These are phyloP conservation scores for Sycophaga agraensis DNA, from an alignment of 1,140 invertebrate species.

Conservation along the genomic window DNA sequence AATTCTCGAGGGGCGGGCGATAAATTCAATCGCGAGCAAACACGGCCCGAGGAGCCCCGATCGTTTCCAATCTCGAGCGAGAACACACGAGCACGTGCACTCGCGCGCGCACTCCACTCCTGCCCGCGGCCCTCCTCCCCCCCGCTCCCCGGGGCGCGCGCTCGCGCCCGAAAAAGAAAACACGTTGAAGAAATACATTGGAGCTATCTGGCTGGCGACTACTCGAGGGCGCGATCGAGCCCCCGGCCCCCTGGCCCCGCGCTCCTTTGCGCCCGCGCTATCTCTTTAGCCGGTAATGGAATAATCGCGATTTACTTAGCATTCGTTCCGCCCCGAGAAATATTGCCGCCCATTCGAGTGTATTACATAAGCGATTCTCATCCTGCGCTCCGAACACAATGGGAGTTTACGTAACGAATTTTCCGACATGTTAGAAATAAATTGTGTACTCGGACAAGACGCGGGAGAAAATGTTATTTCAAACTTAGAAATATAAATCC, in stretches of 20 bases:
- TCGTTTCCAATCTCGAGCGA: constrained; percentile 19
- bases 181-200: not conserved
- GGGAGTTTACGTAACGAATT: too few relatives aligned
- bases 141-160: too few relatives aligned
- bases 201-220: not conserved
- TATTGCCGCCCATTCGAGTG: too few relatives aligned
- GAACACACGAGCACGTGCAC: constrained; percentile 10
- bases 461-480: too few relatives aligned
- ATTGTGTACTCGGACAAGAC: too few relatives aligned
- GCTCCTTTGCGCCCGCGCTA: not conserved
- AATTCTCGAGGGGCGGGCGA: constrained; percentile 20
- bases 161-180: not conserved
- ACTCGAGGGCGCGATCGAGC: too few relatives aligned
- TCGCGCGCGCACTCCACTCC: not conserved
- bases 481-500: too few relatives aligned
- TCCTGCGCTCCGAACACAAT: too few relatives aligned
- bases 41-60: not conserved
- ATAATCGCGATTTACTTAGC: constrained; percentile 17
- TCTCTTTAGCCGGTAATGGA: constrained; percentile 16
- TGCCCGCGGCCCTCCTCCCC: too few relatives aligned
- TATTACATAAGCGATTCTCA: too few relatives aligned
- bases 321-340: too few relatives aligned
- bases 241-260: not conserved
- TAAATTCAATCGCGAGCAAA: constrained; percentile 31
- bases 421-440: too few relatives aligned